phyloP scores from a whole-genome alignment of 2,113 vertebrate genomes.

The Hystrix cristata region DNA sequence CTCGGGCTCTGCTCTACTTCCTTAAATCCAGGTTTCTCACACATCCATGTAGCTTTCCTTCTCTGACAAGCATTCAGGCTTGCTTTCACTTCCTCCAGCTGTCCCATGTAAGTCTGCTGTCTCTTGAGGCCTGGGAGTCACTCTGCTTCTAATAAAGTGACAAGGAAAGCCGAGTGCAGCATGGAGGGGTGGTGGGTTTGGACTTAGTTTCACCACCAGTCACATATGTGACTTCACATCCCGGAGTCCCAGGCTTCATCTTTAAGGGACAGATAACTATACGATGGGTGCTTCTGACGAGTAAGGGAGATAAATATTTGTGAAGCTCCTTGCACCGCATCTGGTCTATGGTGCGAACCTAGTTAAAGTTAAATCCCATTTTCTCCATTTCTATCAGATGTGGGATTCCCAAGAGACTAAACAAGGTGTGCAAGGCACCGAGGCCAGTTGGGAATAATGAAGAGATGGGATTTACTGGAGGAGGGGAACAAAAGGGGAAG shows the following conservation, averaged over 20 bases:
- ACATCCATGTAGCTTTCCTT: background rate
- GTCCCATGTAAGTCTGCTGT: background rate
- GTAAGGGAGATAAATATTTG: background rate
- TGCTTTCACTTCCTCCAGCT: background rate
- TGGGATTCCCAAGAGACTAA: conserved; percentile 1
- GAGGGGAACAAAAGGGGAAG: background rate
- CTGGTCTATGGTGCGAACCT: background rate
- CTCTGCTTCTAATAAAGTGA: background rate
- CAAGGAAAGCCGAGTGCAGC: background rate
- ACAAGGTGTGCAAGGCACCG: background rate
- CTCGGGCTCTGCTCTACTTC: background rate
- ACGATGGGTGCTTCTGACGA: conserved; percentile 12
- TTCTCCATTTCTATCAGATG: background rate
- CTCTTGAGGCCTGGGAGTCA: background rate
- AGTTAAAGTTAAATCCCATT: background rate
- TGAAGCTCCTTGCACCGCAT: background rate
- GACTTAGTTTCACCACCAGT: background rate
- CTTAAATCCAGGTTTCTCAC: background rate
- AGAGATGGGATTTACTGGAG: background rate
- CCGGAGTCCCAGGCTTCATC: background rate
- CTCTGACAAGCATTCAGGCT: background rate
- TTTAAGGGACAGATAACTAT: background rate
- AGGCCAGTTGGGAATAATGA: conserved; percentile 44
- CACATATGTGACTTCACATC: background rate
- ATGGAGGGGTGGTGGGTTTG: background rate